phyloP scores from a whole-genome alignment of 2,888 invertebrate species.

The Hypercompe scribonia region DNA sequence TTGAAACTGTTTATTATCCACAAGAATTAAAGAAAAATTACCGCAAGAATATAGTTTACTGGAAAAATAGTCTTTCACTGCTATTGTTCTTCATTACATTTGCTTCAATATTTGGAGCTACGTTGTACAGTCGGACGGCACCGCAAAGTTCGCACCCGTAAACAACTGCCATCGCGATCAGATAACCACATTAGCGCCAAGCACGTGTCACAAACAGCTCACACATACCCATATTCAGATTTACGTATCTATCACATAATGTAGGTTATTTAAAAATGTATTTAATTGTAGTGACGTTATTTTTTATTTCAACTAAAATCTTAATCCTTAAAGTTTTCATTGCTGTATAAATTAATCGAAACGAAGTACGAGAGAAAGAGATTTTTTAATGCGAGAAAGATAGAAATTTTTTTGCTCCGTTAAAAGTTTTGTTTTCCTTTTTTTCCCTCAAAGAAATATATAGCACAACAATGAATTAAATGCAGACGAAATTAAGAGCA shows the following conservation, averaged over 20 bases:
- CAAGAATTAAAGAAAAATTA: not conserved
- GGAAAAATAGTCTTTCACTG: not conserved
- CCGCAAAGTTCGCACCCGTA: slow-evolving; percentile 43
- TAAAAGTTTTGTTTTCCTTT: too few species aligned
- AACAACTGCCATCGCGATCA: slow-evolving; percentile 57
- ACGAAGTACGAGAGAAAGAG: too few species aligned
- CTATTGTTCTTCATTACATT: not conserved
- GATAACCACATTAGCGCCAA: slow-evolving; percentile 64
- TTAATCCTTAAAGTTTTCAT: too few species aligned
- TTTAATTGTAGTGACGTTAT: not conserved
- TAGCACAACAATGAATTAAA: too few species aligned
- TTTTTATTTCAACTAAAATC: not conserved
- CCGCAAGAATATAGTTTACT: not conserved
- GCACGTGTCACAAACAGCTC: slow-evolving; percentile 58
- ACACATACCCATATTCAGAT: slow-evolving; percentile 32
- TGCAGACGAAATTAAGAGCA: too few species aligned
- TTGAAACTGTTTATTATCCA: too few species aligned
- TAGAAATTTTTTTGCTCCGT: too few species aligned
- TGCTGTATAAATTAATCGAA: too few species aligned
- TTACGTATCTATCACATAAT: slow-evolving; percentile 19
- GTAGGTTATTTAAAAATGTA: not conserved
- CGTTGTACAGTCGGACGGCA: slow-evolving; percentile 30
- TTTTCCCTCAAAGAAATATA: too few species aligned
- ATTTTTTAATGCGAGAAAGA: too few species aligned
- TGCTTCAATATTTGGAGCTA: slow-evolving; percentile 16